Evolutionary conservation across 2,797 vertebrate genomes (phyloP), one percentile per base, ranked within the genome.

Genomic region (Vireo griseus): DNA sequence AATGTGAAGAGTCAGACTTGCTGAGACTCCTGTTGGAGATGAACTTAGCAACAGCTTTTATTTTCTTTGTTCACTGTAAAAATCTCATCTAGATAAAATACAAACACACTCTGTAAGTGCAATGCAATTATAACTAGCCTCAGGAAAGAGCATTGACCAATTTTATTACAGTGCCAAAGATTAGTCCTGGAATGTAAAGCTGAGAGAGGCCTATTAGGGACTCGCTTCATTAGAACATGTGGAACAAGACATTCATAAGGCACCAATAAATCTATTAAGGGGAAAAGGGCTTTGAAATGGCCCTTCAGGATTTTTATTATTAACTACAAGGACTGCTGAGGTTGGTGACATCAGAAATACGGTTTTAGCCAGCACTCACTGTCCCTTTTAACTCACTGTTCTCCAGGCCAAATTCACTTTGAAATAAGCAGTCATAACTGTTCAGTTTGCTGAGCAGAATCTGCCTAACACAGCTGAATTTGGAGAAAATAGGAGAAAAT

Each of bases 201-300:
- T 96, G 75, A 63, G 50, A 94, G 86, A 96, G 87, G 86, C 91
- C 62, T 93, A 66, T 81, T 96, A 96, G 66, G 51, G 75, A 65
- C 55, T 73, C 91, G 90, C 90, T 94, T 98, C 95, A 91, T 96
- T 96, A 97, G 94, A 88, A 91, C 84, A 92, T 90, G 94, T 91
- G 83, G 83, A 97, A 96, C 77, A 88, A 95, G 94, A 63, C 91
- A 86, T 95, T 97, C 85, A 59, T 86, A 89, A 73, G 69, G 87
- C 80, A 93, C 90, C 92, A 91, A 45, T 97, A 97, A 97, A 97
- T 97, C 95, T 93, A 88, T 94, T 96, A 97, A 91, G 91, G 61
- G 48, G 78, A 89, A 86, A 73, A 91, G 40, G 86, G 65, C 72
- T 90, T 94, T 75, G 74, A 85, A 95, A 84, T 74, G 63, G 86